These are phyloP conservation scores for Sebastes nivosus DNA, from an alignment of 2,797 vertebrate genomes.

Conservation along the genomic window DNA sequence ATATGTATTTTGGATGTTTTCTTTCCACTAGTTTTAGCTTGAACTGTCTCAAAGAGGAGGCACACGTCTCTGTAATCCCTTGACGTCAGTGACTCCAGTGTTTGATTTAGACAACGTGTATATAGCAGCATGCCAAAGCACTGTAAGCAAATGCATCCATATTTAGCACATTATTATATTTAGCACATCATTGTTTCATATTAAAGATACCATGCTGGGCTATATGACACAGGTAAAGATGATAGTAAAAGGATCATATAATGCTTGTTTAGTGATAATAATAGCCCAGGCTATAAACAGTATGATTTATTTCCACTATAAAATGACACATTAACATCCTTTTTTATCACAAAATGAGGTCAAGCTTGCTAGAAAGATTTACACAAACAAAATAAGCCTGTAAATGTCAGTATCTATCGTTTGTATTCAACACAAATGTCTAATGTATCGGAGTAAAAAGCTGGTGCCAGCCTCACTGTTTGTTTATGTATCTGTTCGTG, in stretches of 20 bases:
- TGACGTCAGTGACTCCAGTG: too few species aligned
- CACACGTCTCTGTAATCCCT: too few species aligned
- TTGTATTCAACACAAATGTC: neutral
- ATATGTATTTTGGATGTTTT: too few species aligned
- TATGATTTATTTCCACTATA: neutral
- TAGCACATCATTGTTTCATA: neutral
- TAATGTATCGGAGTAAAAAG: neutral
- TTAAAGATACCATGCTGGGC: neutral
- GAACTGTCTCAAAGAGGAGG: too few species aligned
- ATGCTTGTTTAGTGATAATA: neutral
- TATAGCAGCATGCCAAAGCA: too few species aligned
- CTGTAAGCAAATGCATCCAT: neutral
- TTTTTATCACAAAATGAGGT: neutral
- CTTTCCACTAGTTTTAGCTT: too few species aligned
- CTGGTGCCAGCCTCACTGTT: neutral
- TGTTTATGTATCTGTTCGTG: neutral
- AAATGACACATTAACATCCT: neutral
- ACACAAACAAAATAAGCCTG: neutral
- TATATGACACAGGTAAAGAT: neutral
- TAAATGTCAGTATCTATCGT: neutral
- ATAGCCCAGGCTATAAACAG: neutral
- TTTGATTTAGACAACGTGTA: too few species aligned
- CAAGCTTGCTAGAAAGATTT: neutral
- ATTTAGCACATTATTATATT: neutral
- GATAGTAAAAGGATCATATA: neutral